Base-by-base conservation (phyloP, 2,797 vertebrate species). In the Loriculus beryllinus region DNA sequence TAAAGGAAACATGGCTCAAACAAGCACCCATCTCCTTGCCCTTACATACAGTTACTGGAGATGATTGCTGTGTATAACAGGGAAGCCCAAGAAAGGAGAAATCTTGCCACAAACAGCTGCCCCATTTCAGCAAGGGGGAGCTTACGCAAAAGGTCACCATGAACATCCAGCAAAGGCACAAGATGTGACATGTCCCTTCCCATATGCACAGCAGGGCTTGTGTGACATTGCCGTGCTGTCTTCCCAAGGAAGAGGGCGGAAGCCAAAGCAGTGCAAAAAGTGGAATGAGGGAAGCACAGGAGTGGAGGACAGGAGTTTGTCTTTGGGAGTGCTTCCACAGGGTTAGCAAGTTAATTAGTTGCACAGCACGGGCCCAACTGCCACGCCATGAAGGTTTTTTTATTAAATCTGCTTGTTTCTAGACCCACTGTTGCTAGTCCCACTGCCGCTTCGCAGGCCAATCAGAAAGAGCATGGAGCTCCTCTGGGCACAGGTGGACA, bases 351-450 rank as follows among this genome's bases (percentile, higher is more conserved):
- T 90, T 94, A 93, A 91, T 95, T 92, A 92, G 33, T 39, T 6
- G 4, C 86, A 90, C 90, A 92, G 92, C 92, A 93, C 1, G 64
- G 80, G 40, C 86, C 40, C 82, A 86, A 2, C 6, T 47, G 67
- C 25, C 2, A 1, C 37, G 80, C 70, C 70, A 85, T 42, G 14
- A 92, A 87, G 60, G 10, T 40, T 79, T 84, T 71, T 77, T 69
- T 60, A 84, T 92, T 93, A 92, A 90, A 95, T 77, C 51, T 84
- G 64, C 43, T 82, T 86, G 69, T 90, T 91, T 95, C 37, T 82
- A 64, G 63, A 69, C 67, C 57, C 29, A 64, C 68, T 65, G 60
- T 79, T 84, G 56, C 47, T 82, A 51, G 31, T 79, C 56, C 3
- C 4, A 67, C 51, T 85, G 85, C 72, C 39, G 16, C 40, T 62